Conservation (phyloP, 2,888 invertebrate genomes). For the Eupsilia transversa region DNA sequence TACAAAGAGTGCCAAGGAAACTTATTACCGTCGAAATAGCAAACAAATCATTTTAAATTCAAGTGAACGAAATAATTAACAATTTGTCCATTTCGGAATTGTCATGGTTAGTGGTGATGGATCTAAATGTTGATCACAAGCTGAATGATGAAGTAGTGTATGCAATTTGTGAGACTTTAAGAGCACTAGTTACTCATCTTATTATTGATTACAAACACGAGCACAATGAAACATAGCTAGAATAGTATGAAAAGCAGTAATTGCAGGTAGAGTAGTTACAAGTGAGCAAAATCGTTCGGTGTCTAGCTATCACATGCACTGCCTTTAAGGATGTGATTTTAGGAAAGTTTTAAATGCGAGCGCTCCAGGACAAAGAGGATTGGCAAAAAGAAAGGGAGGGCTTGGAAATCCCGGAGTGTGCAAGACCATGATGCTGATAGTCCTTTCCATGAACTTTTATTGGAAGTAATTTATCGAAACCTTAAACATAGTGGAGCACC, state of each 20-base stretch:
- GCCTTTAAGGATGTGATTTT: neutral
- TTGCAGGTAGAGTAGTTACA: neutral
- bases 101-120: slow-evolving; percentile 40
- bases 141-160: slow-evolving; percentile 29
- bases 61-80: slow-evolving; percentile 2
- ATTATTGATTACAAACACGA: slow-evolving; percentile 24
- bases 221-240: slow-evolving; percentile 11
- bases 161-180: slow-evolving; percentile 15
- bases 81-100: slow-evolving; percentile 42
- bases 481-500: neutral
- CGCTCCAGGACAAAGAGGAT: neutral
- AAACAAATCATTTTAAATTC: slow-evolving; percentile 31
- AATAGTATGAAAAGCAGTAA: neutral
- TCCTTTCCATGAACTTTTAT: neutral
- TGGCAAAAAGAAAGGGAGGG: neutral
- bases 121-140: slow-evolving; percentile 24
- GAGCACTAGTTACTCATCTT: slow-evolving; percentile 25
- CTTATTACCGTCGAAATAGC: slow-evolving; percentile 13
- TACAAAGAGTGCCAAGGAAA: neutral
- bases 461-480: neutral
- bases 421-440: neutral
- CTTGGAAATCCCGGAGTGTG: neutral
- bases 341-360: neutral
- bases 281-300: neutral
- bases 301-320: neutral